These are phyloP conservation scores for Apomyelois bistriatella DNA, from an alignment of 2,888 invertebrate genomes.

Conservation along the genomic window DNA sequence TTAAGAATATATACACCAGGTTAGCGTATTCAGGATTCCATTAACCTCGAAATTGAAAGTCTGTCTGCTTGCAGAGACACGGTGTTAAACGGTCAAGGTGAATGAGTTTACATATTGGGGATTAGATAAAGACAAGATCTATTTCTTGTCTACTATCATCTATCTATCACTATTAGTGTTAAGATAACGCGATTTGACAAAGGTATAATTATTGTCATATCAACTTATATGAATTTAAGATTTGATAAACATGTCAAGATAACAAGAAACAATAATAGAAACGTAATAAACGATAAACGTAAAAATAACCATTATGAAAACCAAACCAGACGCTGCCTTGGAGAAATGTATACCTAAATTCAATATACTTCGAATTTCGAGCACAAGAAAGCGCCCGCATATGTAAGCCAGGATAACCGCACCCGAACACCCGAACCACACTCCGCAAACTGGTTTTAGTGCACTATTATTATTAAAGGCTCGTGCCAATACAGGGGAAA, in stretches of 20 bases:
- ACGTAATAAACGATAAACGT: constrained; percentile 25
- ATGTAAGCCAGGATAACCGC: constrained; percentile 67
- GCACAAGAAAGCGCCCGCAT: constrained; percentile 67
- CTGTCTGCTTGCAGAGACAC: constrained; percentile 40
- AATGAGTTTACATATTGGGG: constrained; percentile 39
- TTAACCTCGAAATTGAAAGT: constrained; percentile 69
- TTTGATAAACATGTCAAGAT: constrained; percentile 4
- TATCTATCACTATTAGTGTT: background rate
- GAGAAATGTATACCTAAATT: constrained; percentile 31
- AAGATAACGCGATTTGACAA: background rate
- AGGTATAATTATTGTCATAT: background rate
- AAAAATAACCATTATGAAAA: constrained; percentile 22
- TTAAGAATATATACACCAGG: constrained; percentile 32
- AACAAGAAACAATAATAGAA: constrained; percentile 12
- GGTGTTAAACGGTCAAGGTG: constrained; percentile 63
- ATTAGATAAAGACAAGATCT: constrained; percentile 26
- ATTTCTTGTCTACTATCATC: too few species aligned
- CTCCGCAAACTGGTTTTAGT: constrained; percentile 75
- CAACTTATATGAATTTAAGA: too few species aligned
- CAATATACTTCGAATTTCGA: constrained; percentile 47
- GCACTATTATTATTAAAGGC: constrained; percentile 78
- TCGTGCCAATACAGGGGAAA: constrained; percentile 74
- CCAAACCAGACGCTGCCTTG: constrained; percentile 30
- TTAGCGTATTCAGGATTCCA: constrained; percentile 44
- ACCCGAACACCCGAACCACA: constrained; percentile 54